Evolutionary conservation across 2,113 vertebrate genomes (phyloP), one percentile per base, ranked within the genome.

Genomic region (Accipiter virgatus): DNA sequence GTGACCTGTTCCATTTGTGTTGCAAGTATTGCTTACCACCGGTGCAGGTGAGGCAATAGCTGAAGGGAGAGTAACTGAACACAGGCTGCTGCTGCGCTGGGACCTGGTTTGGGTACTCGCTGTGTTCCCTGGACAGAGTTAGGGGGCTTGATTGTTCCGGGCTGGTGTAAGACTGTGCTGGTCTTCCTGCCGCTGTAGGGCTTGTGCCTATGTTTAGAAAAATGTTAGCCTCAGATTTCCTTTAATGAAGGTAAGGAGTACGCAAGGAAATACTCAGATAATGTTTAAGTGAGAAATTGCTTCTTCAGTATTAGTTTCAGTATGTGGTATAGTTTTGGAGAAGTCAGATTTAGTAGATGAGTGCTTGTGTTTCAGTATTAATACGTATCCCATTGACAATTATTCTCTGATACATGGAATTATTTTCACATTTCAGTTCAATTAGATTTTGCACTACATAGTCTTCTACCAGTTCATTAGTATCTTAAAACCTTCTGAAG

Each of bases 71-170:
- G 45, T 71, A 7, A 21, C 14, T 8, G 10, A 52, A 34, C 13
- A 19, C 0, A 1, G 16, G 6, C 29, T 36, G 36, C 45, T 79
- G 58, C 86, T 66, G 17, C 11, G 8, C 22, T 58, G 53, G 16
- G 32, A 58, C 19, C 22, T 52, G 16, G 11, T 61, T 50, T 3
- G 5, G 8, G 27, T 11, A 17, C 48, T 43, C 2, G 0, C 4
- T 38, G 10, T 43, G 27, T 43, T 79, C 14, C 18, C 19, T 66
- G 31, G n/a, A 13, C 20, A 23, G 66, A 86, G 13, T 50, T 52
- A 22, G 11, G 11, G 34, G 45, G 7, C 25, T 48, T 62, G 43
- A 6, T 62, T 65, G 10, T 61, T 88, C 45, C 34, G 53, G 29
- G 23, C 29, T 19, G 3, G 1, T 36, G 2, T 21, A 73, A 72